phyloP scores from a whole-genome alignment of 2,888 invertebrate species.

The Caenorhabditis zanzibari region DNA sequence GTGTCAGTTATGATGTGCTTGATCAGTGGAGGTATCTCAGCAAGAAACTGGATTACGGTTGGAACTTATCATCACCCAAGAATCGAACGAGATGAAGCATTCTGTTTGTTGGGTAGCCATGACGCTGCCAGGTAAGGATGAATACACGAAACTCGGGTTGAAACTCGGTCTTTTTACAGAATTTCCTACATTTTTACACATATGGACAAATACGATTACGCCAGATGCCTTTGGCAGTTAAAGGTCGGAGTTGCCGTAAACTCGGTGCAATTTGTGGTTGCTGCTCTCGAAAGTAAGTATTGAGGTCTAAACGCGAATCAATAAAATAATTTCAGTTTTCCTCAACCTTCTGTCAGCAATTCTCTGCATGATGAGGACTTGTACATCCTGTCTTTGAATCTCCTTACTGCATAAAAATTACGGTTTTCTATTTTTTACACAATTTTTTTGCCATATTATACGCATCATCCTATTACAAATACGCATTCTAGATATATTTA shows the following conservation, averaged over 20 bases:
- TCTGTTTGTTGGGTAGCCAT: conserved; percentile 81
- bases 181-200: conserved; percentile 82
- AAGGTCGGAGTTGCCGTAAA: conserved; percentile 82
- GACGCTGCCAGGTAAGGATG: conserved; percentile 73
- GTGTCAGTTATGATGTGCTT: conserved; percentile 80
- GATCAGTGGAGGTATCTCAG: conserved; percentile 77
- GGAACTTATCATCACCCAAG: conserved; percentile 81
- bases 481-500: conserved; percentile 45
- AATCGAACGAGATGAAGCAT: conserved; percentile 78
- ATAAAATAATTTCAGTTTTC: conserved; percentile 73
- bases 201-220: conserved; percentile 81
- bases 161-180: conserved; percentile 61
- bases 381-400: conserved; percentile 66
- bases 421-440: conserved; percentile 2
- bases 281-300: conserved; percentile 73
- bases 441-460: conserved; percentile 34
- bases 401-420: conserved; percentile 5
- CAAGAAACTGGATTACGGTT: conserved; percentile 77
- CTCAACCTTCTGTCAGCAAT: conserved; percentile 78
- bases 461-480: neutral
- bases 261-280: conserved; percentile 80
- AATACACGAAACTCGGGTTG: too few species aligned
- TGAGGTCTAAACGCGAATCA: neutral
- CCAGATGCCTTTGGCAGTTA: conserved; percentile 76
- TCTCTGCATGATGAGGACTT: conserved; percentile 79